These are phyloP conservation scores for Rhabdophis nuchalis DNA, from an alignment of 2,797 vertebrate species.

Conservation along the genomic window DNA sequence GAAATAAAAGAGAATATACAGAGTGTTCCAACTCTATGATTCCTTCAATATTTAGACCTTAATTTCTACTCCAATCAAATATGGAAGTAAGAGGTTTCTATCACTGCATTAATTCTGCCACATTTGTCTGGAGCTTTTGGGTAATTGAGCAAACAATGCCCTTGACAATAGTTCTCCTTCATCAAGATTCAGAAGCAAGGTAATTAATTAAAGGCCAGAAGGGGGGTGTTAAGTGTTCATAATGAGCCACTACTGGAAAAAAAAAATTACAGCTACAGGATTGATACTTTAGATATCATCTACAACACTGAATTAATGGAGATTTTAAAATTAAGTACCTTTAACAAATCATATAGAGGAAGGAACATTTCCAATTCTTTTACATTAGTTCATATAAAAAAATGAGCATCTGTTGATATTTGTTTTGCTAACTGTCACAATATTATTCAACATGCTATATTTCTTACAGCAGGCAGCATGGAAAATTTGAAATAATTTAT, in stretches of 20 bases:
- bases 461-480: neutral
- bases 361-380: neutral
- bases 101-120: conserved; percentile 50
- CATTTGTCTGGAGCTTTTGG: conserved; percentile 61
- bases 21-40: neutral
- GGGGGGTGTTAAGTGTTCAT: conserved; percentile 60
- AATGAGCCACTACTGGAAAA: conserved; percentile 62
- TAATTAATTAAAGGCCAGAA: conserved; percentile 71
- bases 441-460: neutral
- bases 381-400: neutral
- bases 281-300: conserved; percentile 34
- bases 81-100: conserved; percentile 34
- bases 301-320: conserved; percentile 23
- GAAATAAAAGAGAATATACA: neutral
- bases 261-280: conserved; percentile 54
- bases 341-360: neutral
- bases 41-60: neutral
- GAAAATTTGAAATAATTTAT: neutral
- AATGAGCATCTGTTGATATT: neutral
- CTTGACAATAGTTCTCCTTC: conserved; percentile 59
- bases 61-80: neutral
- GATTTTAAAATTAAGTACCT: conserved; percentile 2
- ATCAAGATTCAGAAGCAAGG: conserved; percentile 57
- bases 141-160: conserved; percentile 71
- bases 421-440: neutral